phyloP scores from a whole-genome alignment of 1,140 invertebrate genomes.

The Pseudoatta argentina region DNA sequence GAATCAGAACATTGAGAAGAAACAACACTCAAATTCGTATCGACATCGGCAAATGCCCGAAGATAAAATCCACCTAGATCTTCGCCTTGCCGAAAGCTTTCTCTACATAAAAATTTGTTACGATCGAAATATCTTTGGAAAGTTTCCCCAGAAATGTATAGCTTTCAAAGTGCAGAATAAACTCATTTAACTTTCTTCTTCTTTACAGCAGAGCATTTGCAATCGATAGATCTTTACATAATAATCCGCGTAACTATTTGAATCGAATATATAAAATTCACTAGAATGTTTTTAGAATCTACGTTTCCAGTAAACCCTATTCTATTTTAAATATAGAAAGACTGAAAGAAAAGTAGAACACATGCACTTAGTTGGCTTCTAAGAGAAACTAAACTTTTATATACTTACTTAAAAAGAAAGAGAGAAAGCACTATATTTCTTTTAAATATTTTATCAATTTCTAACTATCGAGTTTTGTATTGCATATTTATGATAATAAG shows the following conservation, averaged over 20 bases:
- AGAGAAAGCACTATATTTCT: neutral
- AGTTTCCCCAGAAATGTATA: neutral
- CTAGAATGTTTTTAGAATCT: neutral
- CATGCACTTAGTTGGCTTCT: conserved; percentile 3
- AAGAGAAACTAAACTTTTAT: neutral
- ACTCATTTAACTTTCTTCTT: conserved; percentile 3
- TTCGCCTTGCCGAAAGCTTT: neutral
- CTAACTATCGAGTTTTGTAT: neutral
- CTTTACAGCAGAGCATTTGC: neutral
- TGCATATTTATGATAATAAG: neutral
- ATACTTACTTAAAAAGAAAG: neutral
- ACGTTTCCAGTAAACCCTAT: neutral
- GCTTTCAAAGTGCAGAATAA: neutral
- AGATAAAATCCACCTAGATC: neutral
- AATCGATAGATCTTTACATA: neutral
- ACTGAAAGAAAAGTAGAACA: neutral
- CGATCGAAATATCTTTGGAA: neutral
- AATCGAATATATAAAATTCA: neutral
- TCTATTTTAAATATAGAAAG: neutral
- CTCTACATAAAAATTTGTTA: neutral
- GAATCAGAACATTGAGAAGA: neutral
- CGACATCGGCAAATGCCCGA: neutral
- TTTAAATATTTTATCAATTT: neutral
- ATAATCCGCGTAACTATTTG: neutral
- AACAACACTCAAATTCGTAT: conserved; percentile 17